A percentile compares a stretch with the other conserved stretches of the same genome.
Conservation (phyloP, 2,113 vertebrate genomes). For the Sterna hirundo region DNA sequence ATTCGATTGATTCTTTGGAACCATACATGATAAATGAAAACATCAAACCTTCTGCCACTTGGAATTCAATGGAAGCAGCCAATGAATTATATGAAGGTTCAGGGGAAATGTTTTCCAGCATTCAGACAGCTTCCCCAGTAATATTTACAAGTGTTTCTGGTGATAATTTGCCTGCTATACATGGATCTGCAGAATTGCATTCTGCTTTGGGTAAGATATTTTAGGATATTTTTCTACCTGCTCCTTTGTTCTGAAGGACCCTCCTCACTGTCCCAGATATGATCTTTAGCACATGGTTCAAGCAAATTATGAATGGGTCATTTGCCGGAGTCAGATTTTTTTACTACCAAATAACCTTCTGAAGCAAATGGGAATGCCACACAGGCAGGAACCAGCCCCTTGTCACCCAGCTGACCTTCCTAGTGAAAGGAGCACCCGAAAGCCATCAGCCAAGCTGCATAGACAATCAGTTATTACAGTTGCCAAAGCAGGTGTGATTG, state of each 20-base stretch:
- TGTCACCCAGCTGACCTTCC: conserved; percentile 80
- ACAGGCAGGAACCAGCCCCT: conserved; percentile 74
- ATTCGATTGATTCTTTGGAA: conserved; percentile 59
- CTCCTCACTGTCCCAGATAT: conserved; percentile 30
- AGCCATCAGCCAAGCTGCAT: conserved; percentile 79
- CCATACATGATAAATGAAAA: conserved; percentile 54
- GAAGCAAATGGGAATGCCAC: conserved; percentile 80
- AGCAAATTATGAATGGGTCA: conserved; percentile 72
- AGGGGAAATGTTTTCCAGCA: conserved; percentile 74
- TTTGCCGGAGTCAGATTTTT: conserved; percentile 63
- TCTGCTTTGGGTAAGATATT: conserved; percentile 61
- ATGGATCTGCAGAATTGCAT: conserved; percentile 39
- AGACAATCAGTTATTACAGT: conserved; percentile 90
- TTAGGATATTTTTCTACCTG: conserved; percentile 15
- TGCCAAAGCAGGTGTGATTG: conserved; percentile 88
- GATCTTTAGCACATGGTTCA: conserved; percentile 67
- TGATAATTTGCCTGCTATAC: conserved; percentile 39
- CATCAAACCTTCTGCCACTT: neutral
- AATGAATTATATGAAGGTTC: conserved; percentile 78
- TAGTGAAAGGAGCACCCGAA: conserved; percentile 74
- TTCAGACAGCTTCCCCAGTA: conserved; percentile 76
- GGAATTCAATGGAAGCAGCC: conserved; percentile 35
- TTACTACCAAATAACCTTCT: conserved; percentile 62
- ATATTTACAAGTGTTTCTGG: conserved; percentile 61
- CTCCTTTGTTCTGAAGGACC: conserved; percentile 11